Base-by-base conservation (phyloP, 2,888 invertebrate genomes). In the Ceramica pisi region DNA sequence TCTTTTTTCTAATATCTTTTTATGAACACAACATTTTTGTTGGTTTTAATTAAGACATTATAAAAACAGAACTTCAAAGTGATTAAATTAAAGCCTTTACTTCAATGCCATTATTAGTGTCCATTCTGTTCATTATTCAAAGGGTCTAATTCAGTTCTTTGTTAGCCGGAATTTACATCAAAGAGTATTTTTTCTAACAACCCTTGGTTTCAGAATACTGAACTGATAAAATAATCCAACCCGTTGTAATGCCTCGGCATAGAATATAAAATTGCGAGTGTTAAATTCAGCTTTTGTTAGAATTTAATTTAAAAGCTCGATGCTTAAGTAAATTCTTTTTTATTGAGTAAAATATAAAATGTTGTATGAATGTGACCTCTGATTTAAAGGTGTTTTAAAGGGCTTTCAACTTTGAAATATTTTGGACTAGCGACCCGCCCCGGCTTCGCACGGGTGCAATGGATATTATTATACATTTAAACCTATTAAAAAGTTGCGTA, bases 231-330 rank as follows among this genome's bases (percentile, higher is more conserved):
- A 75, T 68, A 62, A 71, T 62, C 61, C 61, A 61, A 74, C 59
- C 60, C 74, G 26, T 55, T 75, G 41, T 72, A 78, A 76, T 66
- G 65, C 41, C 51, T 12, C 51, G 63, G 12, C 31, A 31, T 35
- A 35, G 21, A 67, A 74, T 26, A 56, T 64, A 75, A 74, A 61
- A 61, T 48, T 38, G 10, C 26, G 55, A 44, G 16, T 63, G 44
- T 31, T 67, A 56, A 55, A 48, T 71, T 78, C 46, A 48, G 70
- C 71, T 65, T 78, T 65, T 78, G 53, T 77, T 57, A 46, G 55
- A 70, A 71, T 62, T 51, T 41, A 46, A 51, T 74, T 61, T 44
- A 21, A 67, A 64, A 56, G 62, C 14, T 60, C 76, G 55, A 60
- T 44, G 14, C 21, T 16, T 38, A 61, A 50, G 55, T 44, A 56